phyloP scores from a whole-genome alignment of 2,113 vertebrate genomes.

The Heterotis niloticus region DNA sequence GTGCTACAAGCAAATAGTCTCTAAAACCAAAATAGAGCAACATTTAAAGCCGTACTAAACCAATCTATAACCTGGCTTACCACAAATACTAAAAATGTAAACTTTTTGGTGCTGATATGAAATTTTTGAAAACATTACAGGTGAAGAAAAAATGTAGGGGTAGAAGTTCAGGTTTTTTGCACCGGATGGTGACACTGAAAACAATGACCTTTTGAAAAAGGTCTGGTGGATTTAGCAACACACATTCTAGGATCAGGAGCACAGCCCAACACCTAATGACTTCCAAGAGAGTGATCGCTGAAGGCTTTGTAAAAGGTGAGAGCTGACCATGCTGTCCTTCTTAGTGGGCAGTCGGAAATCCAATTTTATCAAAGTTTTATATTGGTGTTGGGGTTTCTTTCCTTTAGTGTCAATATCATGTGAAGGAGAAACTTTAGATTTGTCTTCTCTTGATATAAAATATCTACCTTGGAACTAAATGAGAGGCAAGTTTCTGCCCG shows the following conservation, averaged over 20 bases:
- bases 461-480: too few species aligned
- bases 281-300: conserved; percentile 54
- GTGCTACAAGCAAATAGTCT: too few species aligned
- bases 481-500: too few species aligned
- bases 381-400: conserved; percentile 71
- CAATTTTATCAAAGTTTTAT: conserved; percentile 71
- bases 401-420: conserved; percentile 65
- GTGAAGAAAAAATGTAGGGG: not conserved
- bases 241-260: conserved; percentile 1
- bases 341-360: conserved; percentile 64
- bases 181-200: conserved; percentile 20
- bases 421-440: conserved; percentile 56
- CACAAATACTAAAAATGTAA: too few species aligned
- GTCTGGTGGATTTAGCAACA: conserved; percentile 40
- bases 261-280: conserved; percentile 44
- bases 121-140: not conserved
- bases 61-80: too few species aligned
- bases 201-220: conserved; percentile 39
- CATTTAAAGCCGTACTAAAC: too few species aligned
- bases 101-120: too few species aligned
- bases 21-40: too few species aligned
- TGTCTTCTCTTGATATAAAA: conserved; percentile 64
- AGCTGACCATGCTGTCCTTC: conserved; percentile 69
- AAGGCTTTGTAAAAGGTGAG: conserved; percentile 68
- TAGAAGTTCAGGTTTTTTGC: conserved; percentile 23